Conservation (phyloP, 2,888 invertebrate genomes). For the Cephalotes varians region DNA sequence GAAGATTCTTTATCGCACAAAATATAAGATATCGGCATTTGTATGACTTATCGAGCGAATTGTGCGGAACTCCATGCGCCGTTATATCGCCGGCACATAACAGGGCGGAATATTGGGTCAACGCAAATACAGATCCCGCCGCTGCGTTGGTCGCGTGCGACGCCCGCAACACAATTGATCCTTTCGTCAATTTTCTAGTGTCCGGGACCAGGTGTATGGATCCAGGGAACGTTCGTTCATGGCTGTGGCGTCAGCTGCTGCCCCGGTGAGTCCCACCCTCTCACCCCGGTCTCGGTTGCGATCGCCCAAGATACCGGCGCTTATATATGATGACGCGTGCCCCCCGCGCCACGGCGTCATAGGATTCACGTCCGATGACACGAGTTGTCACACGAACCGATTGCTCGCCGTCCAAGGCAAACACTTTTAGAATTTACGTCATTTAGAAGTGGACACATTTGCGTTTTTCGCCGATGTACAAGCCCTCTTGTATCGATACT, state of each 20-base stretch:
- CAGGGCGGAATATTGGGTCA: conserved; percentile 65
- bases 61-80: background rate
- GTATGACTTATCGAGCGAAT: conserved; percentile 5
- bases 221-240: conserved; percentile 60
- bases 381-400: conserved; percentile 15
- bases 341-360: background rate
- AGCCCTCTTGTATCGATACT: background rate
- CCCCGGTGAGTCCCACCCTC: conserved; percentile 69
- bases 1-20: conserved; percentile 4
- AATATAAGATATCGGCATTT: conserved; percentile 1
- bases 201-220: conserved; percentile 71
- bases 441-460: conserved; percentile 53
- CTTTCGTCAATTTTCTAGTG: conserved; percentile 69
- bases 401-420: background rate
- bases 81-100: conserved; percentile 37
- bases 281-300: conserved; percentile 33
- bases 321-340: conserved; percentile 15
- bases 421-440: background rate
- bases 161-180: conserved; percentile 64
- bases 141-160: conserved; percentile 66
- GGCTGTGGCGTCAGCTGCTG: conserved; percentile 71
- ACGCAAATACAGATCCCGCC: conserved; percentile 63
- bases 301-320: conserved; percentile 40
- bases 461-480: background rate
- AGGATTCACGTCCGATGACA: conserved; percentile 23